Evolutionary conservation across 2,888 invertebrate species (phyloP).

Genomic region (Sialis fuliginosa): DNA sequence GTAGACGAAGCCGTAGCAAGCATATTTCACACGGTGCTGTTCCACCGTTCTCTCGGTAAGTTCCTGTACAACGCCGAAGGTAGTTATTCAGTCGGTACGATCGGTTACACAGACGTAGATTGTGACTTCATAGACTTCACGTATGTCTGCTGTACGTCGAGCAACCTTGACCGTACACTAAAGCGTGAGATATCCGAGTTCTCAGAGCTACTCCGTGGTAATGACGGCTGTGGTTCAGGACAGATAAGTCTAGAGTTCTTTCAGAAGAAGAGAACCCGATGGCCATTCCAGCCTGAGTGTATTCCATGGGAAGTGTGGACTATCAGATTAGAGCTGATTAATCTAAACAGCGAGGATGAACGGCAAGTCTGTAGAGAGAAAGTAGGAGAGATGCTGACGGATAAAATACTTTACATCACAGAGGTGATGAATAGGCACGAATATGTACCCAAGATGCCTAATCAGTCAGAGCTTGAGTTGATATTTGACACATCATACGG

Average conservation of each 20-base stretch:
- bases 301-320: conserved; percentile 99
- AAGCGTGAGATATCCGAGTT: conserved; percentile 62
- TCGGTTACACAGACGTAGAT: conserved; percentile 91
- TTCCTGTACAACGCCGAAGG: conserved; percentile 88
- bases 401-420: conserved; percentile 87
- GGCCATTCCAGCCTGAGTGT: conserved; percentile 81
- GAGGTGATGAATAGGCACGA: conserved; percentile 92
- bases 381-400: conserved; percentile 72
- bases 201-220: conserved; percentile 57
- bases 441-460: conserved; percentile 92
- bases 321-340: conserved; percentile 73
- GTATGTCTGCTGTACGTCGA: conserved; percentile 86
- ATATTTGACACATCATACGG: conserved; percentile 86
- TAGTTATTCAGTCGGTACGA: conserved; percentile 87
- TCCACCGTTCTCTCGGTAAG: conserved; percentile 81
- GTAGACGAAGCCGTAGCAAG: conserved; percentile 83
- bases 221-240: conserved; percentile 46
- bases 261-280: conserved; percentile 75
- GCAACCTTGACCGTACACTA: conserved; percentile 50
- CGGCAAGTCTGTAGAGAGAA: conserved; percentile 74
- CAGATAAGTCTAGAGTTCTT: conserved; percentile 92
- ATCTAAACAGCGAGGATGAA: conserved; percentile 72
- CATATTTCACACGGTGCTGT: conserved; percentile 81
- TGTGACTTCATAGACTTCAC: conserved; percentile 97
- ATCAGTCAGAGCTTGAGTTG: conserved; percentile 76